Percentiles rank a stretch among this genome's conserved stretches.
Conservation (phyloP, 2,797 vertebrate genomes). For the Knipowitschia caucasica region DNA sequence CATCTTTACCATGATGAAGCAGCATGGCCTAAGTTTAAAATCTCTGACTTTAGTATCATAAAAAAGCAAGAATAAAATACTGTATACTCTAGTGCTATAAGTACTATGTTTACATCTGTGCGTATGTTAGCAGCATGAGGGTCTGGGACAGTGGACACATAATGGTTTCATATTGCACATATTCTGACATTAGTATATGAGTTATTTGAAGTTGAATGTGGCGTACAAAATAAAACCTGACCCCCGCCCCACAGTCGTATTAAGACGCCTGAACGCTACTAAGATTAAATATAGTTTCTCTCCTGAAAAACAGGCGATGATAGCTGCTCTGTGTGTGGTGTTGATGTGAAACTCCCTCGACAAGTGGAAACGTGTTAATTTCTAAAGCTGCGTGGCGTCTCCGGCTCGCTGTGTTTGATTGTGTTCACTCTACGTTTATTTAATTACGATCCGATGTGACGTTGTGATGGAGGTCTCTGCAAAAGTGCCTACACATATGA, state of each 20-base stretch:
- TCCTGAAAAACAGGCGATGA: slow-evolving; percentile 3
- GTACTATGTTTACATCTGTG: too few relatives aligned
- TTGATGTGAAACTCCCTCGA: slow-evolving; percentile 28
- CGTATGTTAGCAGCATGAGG: too few relatives aligned
- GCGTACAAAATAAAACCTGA: background rate
- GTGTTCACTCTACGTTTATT: slow-evolving; percentile 32
- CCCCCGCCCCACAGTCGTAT: background rate
- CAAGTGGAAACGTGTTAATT: slow-evolving; percentile 48
- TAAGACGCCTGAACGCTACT: background rate
- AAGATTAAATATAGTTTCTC: slow-evolving; percentile 33
- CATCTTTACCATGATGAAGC: too few relatives aligned
- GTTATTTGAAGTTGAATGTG: too few relatives aligned
- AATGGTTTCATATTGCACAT: too few relatives aligned
- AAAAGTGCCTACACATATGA: slow-evolving; percentile 13
- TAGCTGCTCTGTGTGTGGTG: slow-evolving; percentile 19
- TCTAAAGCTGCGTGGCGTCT: slow-evolving; percentile 38
- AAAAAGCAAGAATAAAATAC: too few relatives aligned
- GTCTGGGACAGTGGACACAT: too few relatives aligned
- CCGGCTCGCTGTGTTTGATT: slow-evolving; percentile 41
- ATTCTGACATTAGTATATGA: too few relatives aligned
- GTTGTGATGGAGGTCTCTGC: slow-evolving; percentile 35
- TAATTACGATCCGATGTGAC: slow-evolving; percentile 45
- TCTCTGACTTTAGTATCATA: too few relatives aligned
- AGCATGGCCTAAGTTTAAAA: too few relatives aligned
- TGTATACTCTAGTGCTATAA: too few relatives aligned